Evolutionary conservation across 2,113 vertebrate species (phyloP).

Genomic region (Archilochus colubris): DNA sequence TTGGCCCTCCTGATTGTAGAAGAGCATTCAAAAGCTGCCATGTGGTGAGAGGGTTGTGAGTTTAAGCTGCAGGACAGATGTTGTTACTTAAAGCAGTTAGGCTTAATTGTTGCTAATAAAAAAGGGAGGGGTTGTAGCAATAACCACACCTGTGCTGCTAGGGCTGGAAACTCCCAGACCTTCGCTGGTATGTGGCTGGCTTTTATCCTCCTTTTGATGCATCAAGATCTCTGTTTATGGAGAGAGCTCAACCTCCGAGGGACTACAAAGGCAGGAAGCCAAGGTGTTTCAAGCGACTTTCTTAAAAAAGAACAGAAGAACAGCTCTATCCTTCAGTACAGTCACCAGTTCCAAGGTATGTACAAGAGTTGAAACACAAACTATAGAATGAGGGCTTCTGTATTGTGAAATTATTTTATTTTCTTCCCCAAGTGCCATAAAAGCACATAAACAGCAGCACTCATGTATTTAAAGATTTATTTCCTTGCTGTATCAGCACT

Average conservation of each 20-base stretch:
- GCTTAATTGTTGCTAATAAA: neutral
- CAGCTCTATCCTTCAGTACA: neutral
- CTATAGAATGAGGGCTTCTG: neutral
- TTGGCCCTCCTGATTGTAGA: neutral
- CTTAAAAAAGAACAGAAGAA: neutral
- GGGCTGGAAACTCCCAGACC: neutral
- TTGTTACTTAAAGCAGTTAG: neutral
- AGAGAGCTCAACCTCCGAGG: fast-evolving
- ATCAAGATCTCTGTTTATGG: neutral
- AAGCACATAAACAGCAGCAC: neutral
- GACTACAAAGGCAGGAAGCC: neutral
- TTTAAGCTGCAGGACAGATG: neutral
- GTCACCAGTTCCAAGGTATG: neutral
- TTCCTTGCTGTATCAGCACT: slow-evolving; percentile 19
- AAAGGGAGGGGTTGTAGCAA: neutral
- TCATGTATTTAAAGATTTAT: neutral
- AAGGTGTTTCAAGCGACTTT: neutral
- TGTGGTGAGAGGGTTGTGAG: neutral
- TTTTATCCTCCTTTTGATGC: neutral
- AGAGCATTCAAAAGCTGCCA: neutral
- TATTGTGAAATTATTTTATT: slow-evolving; percentile 3
- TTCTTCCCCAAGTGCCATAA: neutral
- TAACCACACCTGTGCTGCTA: neutral
- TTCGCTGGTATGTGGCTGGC: neutral
- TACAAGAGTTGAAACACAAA: neutral